A percentile compares a stretch with the other conserved stretches of the same genome.
Evolutionary conservation across 2,888 invertebrate species (phyloP).

Genomic region (Euproctis similis): DNA sequence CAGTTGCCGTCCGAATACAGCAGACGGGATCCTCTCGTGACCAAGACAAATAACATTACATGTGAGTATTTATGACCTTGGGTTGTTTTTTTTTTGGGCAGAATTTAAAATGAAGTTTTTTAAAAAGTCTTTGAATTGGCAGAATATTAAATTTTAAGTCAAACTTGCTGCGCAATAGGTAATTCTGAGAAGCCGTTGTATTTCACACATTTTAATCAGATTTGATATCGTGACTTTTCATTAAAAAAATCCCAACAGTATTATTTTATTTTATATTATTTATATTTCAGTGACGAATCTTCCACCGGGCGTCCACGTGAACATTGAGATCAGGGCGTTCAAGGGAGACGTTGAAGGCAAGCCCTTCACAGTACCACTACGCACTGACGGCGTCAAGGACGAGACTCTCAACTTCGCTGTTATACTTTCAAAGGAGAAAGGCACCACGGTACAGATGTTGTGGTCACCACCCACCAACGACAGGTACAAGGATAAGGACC

Average conservation of each 20-base stretch:
- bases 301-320: slow-evolving; percentile 65
- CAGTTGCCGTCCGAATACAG: slow-evolving; percentile 75
- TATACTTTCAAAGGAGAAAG: slow-evolving; percentile 66
- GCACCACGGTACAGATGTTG: slow-evolving; percentile 78
- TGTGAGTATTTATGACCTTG: slow-evolving; percentile 51
- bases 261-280: background rate
- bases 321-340: slow-evolving; percentile 78
- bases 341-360: slow-evolving; percentile 76
- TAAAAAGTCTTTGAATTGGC: no score
- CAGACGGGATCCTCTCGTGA: slow-evolving; percentile 50
- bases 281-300: slow-evolving; percentile 64
- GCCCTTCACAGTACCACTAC: slow-evolving; percentile 55
- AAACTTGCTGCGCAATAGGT: no score
- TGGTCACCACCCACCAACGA: slow-evolving; percentile 80
- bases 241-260: background rate
- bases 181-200: no score
- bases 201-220: no score
- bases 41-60: slow-evolving; percentile 62
- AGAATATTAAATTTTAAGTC: no score
- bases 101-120: no score
- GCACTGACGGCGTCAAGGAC: slow-evolving; percentile 66
- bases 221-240: background rate
- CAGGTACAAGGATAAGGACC: slow-evolving; percentile 53
- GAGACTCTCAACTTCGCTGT: slow-evolving; percentile 71
- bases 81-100: no score